Base-by-base conservation (phyloP, 2,888 invertebrate species). In the Orgyia antiqua region DNA sequence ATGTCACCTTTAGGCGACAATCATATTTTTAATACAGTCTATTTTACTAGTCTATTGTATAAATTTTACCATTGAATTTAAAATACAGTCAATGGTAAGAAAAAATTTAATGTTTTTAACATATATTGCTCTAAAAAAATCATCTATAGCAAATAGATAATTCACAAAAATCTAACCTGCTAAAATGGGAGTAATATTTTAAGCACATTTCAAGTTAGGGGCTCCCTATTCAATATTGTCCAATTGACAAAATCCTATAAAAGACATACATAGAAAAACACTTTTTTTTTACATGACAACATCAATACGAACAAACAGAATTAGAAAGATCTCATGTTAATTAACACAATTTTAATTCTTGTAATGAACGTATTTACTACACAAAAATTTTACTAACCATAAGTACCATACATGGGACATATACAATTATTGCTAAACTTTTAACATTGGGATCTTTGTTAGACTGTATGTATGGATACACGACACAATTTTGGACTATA, bases 401-500 rank as follows among this genome's bases (percentile, higher is more conserved):
- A 45, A 35, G 34, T 43, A 43, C 30, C 36, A 27, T 33, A 37
- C 29, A 30, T 6, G 35, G 31, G 35, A 53, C 47, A 39, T 37
- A 49, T 42, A 41, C 34, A 39, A 45, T 51, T 53, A 51, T 57
- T 56, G 47, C 50, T 53, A 36, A 23, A 23, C n/a, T 41, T 20
- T 46, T 38, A 47, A 51, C 46, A 45, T 30, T 4, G 24, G 11
- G 23, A 46, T 75, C 76, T 74, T 73, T 67, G 37, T 69, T 60
- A 56, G 42, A 39, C 53, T 68, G 59, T 41, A 59, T 41, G 42
- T 4, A 57, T 70, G 56, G 35, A 13, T 19, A 42, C 17, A 36
- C 33, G 48, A 43, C 36, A 51, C 41, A 48, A 39, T 45, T 45
- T 58, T 51, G 51, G 50, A 49, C 41, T 50, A 52, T 41, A 56